phyloP scores from a whole-genome alignment of 2,797 vertebrate genomes.

The Cossypha niveicapilla region DNA sequence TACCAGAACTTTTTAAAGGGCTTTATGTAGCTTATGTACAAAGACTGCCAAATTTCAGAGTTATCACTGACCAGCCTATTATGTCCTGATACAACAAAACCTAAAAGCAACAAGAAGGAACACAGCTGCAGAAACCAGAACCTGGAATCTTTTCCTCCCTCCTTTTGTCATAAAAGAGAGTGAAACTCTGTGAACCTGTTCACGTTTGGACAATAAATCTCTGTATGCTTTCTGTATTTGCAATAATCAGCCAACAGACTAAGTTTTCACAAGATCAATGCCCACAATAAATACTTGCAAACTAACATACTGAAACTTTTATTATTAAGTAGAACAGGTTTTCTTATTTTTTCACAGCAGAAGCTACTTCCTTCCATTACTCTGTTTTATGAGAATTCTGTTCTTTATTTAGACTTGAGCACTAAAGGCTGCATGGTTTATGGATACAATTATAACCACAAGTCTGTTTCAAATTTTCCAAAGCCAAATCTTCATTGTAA shows the following conservation, averaged over 20 bases:
- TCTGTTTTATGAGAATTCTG: slow-evolving; percentile 1
- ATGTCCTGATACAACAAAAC: background rate
- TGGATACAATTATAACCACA: background rate
- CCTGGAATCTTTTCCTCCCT: background rate
- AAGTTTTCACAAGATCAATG: background rate
- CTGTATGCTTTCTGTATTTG: background rate
- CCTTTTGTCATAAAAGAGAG: background rate
- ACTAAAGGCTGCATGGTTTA: background rate
- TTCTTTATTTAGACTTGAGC: background rate
- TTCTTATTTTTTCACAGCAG: background rate
- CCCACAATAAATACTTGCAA: background rate
- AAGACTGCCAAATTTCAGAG: background rate
- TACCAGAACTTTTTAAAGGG: background rate
- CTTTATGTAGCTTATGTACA: background rate
- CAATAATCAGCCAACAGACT: background rate
- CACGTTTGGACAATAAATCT: background rate
- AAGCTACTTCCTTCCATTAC: background rate
- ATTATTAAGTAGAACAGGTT: background rate
- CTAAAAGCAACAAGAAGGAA: slow-evolving; percentile 2
- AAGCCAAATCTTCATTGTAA: background rate
- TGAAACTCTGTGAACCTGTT: background rate
- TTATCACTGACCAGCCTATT: background rate
- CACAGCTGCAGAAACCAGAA: background rate
- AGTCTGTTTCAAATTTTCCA: background rate
- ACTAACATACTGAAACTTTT: background rate